Conservation (phyloP, 2,113 vertebrate species). For the Illadopsis cleaveri region DNA sequence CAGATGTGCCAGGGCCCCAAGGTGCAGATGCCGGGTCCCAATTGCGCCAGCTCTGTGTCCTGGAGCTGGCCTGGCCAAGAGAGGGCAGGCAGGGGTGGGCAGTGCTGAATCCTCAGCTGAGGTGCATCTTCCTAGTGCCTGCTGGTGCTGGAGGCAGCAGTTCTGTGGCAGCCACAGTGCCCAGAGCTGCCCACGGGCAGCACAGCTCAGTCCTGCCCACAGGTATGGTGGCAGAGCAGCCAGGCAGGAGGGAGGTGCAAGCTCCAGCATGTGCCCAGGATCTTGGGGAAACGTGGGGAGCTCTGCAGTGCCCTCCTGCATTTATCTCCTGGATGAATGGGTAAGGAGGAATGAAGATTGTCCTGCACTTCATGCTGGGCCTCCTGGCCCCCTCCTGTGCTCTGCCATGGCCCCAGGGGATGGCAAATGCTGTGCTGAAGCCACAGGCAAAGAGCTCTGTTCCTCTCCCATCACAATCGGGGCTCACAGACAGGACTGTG, state of each 20-base stretch:
- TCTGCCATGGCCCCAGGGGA: neutral
- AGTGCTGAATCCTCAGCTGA: neutral
- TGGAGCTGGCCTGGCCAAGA: fast-evolving
- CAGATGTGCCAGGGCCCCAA: fast-evolving
- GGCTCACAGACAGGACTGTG: neutral
- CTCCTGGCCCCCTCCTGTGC: fast-evolving
- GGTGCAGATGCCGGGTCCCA: fast-evolving
- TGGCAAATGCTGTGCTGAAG: neutral
- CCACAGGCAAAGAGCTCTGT: neutral
- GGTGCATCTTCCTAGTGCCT: fast-evolving
- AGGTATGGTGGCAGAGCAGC: neutral
- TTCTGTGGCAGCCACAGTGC: fast-evolving
- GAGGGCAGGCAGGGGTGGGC: neutral
- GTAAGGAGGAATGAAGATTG: neutral
- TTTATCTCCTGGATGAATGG: fast-evolving
- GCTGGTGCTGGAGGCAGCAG: neutral
- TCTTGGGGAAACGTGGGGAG: neutral
- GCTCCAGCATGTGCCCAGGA: neutral
- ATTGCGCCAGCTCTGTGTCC: neutral
- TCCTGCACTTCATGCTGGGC: neutral
- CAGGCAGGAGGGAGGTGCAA: neutral
- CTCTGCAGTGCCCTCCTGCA: neutral
- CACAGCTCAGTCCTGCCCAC: fast-evolving
- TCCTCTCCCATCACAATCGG: fast-evolving
- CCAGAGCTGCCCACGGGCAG: fast-evolving